phyloP scores from a whole-genome alignment of 2,113 vertebrate genomes.

The Gymnorhina tibicen region DNA sequence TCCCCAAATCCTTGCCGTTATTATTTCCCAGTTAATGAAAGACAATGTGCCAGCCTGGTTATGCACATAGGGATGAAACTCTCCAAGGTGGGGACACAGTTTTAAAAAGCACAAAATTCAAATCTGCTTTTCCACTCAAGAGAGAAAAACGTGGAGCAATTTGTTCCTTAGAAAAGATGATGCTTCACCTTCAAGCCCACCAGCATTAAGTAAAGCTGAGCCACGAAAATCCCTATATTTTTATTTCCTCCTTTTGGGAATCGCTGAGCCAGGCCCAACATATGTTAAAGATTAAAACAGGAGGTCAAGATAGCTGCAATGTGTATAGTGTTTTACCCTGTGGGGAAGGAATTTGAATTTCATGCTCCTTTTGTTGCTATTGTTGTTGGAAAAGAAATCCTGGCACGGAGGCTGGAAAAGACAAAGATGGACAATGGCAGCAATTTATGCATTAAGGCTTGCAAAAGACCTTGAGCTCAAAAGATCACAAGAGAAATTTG shows the following conservation, averaged over 20 bases:
- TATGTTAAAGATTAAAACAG: constrained; percentile 56
- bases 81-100: neutral
- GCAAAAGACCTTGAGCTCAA: neutral
- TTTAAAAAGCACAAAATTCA: neutral
- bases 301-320: constrained; percentile 20
- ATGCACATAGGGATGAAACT: neutral
- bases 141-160: neutral
- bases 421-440: neutral
- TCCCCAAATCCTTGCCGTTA: neutral
- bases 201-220: neutral
- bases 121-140: neutral
- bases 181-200: neutral
- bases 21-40: neutral
- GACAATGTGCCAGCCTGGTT: neutral
- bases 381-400: constrained; percentile 22
- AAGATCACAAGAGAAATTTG: neutral
- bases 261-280: constrained; percentile 32
- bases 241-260: neutral
- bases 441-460: neutral
- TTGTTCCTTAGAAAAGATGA: neutral
- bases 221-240: neutral
- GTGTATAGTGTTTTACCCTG: constrained; percentile 40
- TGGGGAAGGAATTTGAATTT: constrained; percentile 24
- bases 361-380: constrained; percentile 31
- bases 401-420: neutral